Conservation (phyloP, 2,113 vertebrate species). For the Xenus cinereus region DNA sequence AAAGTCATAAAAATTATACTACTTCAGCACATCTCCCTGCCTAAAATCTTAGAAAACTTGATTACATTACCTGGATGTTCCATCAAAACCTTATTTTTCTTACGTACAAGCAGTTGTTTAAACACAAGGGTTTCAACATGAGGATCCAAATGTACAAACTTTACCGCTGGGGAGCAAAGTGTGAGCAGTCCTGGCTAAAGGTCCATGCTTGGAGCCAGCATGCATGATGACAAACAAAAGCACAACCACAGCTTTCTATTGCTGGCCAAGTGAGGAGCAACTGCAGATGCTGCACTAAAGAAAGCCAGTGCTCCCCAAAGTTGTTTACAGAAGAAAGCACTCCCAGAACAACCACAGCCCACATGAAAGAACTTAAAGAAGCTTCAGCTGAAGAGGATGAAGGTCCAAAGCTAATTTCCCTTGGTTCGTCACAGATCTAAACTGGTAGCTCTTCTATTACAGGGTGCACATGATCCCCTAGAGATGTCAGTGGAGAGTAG, state of each 20-base stretch:
- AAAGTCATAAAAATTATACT: neutral
- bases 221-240: accelerated
- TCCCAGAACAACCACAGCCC: conserved; percentile 18
- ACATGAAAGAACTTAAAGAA: conserved; percentile 20
- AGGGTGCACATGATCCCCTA: neutral
- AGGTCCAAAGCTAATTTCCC: neutral
- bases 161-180: neutral
- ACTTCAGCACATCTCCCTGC: neutral
- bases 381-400: neutral
- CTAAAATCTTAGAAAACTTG: neutral
- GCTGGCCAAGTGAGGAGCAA: neutral
- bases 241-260: neutral
- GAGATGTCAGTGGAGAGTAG: neutral
- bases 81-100: neutral
- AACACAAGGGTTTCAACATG: neutral
- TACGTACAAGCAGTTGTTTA: neutral
- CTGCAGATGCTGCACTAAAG: conserved; percentile 32
- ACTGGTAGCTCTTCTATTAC: neutral
- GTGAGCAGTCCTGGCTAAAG: neutral
- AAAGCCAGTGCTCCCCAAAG: neutral
- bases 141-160: neutral
- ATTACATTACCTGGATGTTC: neutral
- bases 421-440: neutral
- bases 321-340: neutral
- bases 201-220: neutral